Evolutionary conservation across 1,140 invertebrate genomes (phyloP).

Genomic region (Temnothorax longispinosus): DNA sequence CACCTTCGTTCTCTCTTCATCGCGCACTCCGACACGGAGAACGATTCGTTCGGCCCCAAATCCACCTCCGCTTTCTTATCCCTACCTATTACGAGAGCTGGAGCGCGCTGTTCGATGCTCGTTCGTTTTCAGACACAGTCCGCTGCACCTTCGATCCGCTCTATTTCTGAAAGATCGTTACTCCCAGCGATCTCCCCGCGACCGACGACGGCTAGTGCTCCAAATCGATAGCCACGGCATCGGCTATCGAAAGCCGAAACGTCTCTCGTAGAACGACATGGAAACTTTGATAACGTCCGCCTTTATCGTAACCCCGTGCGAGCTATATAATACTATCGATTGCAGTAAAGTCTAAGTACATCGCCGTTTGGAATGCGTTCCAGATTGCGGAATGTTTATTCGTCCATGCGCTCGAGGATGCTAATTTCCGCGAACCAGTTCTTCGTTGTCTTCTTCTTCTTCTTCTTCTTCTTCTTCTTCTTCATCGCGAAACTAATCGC

Average conservation of each 20-base stretch:
- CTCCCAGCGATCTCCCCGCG: constrained; percentile 18
- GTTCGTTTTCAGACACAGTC: constrained; percentile 65
- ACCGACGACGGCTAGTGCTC: constrained; percentile 3
- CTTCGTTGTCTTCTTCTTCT: constrained; percentile 3
- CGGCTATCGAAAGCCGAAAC: not conserved
- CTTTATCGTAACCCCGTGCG: constrained; percentile 8
- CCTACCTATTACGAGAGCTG: constrained; percentile 5
- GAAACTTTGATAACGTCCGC: not conserved
- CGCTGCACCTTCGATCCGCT: constrained; percentile 44
- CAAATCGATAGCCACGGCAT: constrained; percentile 6
- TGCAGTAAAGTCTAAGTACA: constrained; percentile 14
- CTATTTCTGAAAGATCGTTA: constrained; percentile 55
- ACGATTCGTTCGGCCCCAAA: constrained; percentile 57
- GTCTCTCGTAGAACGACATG: not conserved
- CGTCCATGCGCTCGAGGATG: not conserved
- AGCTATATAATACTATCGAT: not conserved
- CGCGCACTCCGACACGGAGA: not conserved
- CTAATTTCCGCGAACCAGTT: constrained; percentile 62
- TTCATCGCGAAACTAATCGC: constrained; percentile 50
- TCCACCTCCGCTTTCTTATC: constrained; percentile 65
- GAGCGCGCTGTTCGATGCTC: constrained; percentile 38
- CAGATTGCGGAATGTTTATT: constrained; percentile 46
- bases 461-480: not conserved
- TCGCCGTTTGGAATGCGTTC: not conserved
- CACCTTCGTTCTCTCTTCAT: not conserved